Evolutionary conservation across 2,888 invertebrate genomes (phyloP), one percentile per base, ranked within the genome.

Genomic region (Ceriagrion tenellum): DNA sequence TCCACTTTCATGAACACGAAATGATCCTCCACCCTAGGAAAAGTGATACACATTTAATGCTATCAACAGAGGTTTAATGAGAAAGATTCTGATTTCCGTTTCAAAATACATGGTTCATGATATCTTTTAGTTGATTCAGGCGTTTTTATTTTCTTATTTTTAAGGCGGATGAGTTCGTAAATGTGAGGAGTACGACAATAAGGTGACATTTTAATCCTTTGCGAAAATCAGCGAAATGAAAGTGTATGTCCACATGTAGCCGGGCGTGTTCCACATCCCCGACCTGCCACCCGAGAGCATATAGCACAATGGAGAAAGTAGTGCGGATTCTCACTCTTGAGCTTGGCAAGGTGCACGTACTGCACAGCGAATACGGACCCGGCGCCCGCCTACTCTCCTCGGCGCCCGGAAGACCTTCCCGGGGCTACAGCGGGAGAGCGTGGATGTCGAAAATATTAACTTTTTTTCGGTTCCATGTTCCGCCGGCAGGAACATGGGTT

Each of bases 241-340:
- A 81, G 35, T 35, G 30, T 35, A 13, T 13, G 81, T 35, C 30
- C 35, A 18, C 35, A 35, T 35, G 81, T 81, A 35, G 81, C 35
- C 16, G 30, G 18, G 81, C 16, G 81, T 81, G 81, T 81, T 35
- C 35, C 81, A 26, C 30, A 6, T 81, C 81, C 26, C 18, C 13
- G n/a, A 18, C 4, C 6, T 3, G 16, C 16, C 81, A 81, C 16
- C 81, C 81, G 18, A 30, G 35, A 81, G 35, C 81, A 81, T 81
- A 81, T 30, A 1, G 81, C 81, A 81, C 81, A 81, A 81, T 81
- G 81, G 81, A 81, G 81, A 81, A 81, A 81, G 81, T 35, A 81
- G 81, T 30, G 35, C 35, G n/a, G 10, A 81, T 81, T 35, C 30
- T 18, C 81, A 26, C 81, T 81, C n/a, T 81, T 35, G 30, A 30